Evolutionary conservation across 2,888 invertebrate species (phyloP).

Genomic region (Macroteleia sp.): DNA sequence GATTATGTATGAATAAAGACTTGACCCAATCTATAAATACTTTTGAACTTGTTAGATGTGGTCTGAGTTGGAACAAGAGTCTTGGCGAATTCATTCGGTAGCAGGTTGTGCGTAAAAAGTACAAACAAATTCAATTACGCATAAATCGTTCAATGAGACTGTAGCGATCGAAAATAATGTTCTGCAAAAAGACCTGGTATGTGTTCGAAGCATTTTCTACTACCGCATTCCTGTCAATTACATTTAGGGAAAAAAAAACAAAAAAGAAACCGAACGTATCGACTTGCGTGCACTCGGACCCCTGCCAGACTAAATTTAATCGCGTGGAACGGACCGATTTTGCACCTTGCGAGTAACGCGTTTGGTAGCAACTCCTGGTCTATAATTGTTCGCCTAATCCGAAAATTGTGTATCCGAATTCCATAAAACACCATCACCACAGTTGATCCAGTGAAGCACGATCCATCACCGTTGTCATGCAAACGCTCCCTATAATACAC

Average conservation of each 20-base stretch:
- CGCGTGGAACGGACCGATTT: constrained; percentile 74
- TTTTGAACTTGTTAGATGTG: too few species aligned
- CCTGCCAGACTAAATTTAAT: constrained; percentile 81
- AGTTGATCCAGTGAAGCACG: too few species aligned
- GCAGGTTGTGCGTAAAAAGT: too few species aligned
- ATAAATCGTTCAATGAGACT: too few species aligned
- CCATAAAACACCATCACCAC: constrained; percentile 55
- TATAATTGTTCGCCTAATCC: not conserved
- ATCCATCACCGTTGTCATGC: constrained; percentile 44
- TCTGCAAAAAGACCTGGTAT: too few species aligned
- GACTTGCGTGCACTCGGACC: constrained; percentile 75
- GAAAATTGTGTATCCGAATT: not conserved
- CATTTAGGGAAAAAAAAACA: constrained; percentile 69
- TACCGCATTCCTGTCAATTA: constrained; percentile 74
- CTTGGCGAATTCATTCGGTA: too few species aligned
- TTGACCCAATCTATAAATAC: constrained; percentile 9
- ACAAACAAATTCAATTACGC: too few species aligned
- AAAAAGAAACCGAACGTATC: constrained; percentile 50
- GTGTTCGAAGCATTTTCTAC: constrained; percentile 64
- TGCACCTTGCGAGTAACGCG: constrained; percentile 6
- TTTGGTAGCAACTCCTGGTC: not conserved
- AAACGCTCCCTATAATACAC: constrained; percentile 28
- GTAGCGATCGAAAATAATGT: too few species aligned
- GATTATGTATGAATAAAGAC: not conserved
- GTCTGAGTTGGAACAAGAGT: too few species aligned